Conservation (phyloP, 2,797 vertebrate genomes). For the Ataeniobius toweri region DNA sequence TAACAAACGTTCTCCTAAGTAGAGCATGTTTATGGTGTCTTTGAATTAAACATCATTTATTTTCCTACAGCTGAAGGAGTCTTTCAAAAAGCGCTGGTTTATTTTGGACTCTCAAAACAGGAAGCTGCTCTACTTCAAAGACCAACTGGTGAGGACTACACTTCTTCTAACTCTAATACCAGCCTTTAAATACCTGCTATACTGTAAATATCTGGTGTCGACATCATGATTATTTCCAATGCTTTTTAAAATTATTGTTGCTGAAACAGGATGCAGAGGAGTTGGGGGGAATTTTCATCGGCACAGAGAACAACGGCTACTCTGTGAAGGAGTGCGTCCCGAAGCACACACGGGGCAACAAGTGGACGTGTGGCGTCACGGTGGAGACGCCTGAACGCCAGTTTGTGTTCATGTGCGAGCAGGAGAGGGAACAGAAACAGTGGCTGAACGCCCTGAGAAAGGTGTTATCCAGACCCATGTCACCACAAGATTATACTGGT, state of each 20-base stretch:
- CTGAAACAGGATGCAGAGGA: constrained; percentile 87
- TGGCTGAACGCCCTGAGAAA: constrained; percentile 86
- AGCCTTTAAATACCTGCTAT: not conserved
- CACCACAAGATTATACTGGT: constrained; percentile 78
- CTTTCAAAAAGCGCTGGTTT: constrained; percentile 93
- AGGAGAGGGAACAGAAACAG: constrained; percentile 84
- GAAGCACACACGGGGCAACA: constrained; percentile 79
- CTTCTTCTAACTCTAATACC: not conserved
- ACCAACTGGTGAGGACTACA: constrained; percentile 83
- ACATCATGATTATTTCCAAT: not conserved
- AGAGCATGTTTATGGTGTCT: not conserved
- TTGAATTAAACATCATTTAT: constrained; percentile 2
- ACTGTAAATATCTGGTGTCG: not conserved
- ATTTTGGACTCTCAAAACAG: constrained; percentile 89
- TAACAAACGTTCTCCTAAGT: not conserved
- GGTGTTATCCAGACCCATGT: constrained; percentile 82
- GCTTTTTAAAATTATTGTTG: not conserved
- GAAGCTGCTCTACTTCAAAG: constrained; percentile 91
- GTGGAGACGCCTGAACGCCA: constrained; percentile 84
- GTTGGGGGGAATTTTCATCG: constrained; percentile 87
- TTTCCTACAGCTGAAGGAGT: constrained; percentile 84
- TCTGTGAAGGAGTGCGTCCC: constrained; percentile 80
- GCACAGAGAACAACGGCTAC: constrained; percentile 84
- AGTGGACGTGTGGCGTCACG: constrained; percentile 83
- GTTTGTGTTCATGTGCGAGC: constrained; percentile 90